Evolutionary conservation across 2,888 invertebrate genomes (phyloP).

Genomic region (Nemotelus nigrinus): DNA sequence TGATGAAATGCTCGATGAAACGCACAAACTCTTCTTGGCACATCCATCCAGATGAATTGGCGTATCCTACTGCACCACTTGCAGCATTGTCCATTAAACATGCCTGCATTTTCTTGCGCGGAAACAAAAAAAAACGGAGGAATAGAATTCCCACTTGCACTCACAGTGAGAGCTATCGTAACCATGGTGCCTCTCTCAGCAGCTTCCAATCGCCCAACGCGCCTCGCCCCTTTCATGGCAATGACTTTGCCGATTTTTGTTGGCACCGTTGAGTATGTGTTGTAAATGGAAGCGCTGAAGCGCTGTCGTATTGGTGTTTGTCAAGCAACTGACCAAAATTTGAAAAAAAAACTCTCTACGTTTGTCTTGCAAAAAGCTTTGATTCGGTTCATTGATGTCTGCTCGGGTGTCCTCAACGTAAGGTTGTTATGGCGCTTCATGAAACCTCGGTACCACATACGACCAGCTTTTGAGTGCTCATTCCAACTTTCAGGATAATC

Average conservation of each 20-base stretch:
- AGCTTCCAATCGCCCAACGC: slow-evolving; percentile 54
- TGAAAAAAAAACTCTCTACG: slow-evolving; percentile 53
- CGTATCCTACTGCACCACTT: background rate
- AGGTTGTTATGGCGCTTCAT: no score
- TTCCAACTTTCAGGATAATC: no score
- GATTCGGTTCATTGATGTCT: no score
- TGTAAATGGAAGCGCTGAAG: slow-evolving; percentile 54
- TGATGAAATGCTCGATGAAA: slow-evolving; percentile 52
- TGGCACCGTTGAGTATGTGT: slow-evolving; percentile 53
- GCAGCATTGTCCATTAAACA: background rate
- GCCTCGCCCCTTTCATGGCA: slow-evolving; percentile 54
- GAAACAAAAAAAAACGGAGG: no score
- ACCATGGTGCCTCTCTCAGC: slow-evolving; percentile 57
- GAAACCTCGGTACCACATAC: no score
- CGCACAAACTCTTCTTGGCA: slow-evolving; percentile 50
- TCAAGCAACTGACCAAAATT: slow-evolving; percentile 54
- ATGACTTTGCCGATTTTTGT: slow-evolving; percentile 54
- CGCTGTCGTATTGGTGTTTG: slow-evolving; percentile 50
- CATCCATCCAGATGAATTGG: slow-evolving; percentile 54
- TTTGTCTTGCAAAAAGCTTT: slow-evolving; percentile 50
- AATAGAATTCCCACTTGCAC: no score
- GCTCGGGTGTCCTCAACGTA: no score
- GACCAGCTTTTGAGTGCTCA: no score
- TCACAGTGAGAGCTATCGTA: slow-evolving; percentile 52
- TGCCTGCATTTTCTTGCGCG: no score